A percentile compares a stretch with the other conserved stretches of the same genome.
These are phyloP conservation scores for Pipa parva DNA, from an alignment of 2,113 vertebrate genomes.

Conservation along the genomic window DNA sequence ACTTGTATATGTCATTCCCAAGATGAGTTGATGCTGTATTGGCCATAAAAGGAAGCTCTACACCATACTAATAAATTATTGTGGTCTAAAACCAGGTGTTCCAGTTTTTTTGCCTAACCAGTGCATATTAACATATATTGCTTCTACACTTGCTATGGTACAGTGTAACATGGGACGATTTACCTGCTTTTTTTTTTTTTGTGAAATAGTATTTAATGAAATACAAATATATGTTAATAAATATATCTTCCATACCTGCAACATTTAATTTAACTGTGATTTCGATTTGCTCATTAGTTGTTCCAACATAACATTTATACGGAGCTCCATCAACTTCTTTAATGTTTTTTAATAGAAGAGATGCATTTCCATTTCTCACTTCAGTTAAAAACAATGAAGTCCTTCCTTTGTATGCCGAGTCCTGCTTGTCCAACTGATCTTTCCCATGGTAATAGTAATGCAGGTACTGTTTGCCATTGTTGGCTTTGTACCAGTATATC, in stretches of 20 bases:
- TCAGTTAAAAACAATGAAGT: constrained; percentile 14
- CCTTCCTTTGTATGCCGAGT: background rate
- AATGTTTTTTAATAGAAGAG: background rate
- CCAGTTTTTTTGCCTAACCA: background rate
- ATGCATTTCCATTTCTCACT: constrained; percentile 29
- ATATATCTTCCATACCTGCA: constrained; percentile 7
- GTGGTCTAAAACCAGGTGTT: no score
- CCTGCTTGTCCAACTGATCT: constrained; percentile 46
- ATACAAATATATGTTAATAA: no score
- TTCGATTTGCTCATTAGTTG: background rate
- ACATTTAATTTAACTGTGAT: background rate
- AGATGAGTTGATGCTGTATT: no score
- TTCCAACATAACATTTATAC: constrained; percentile 15
- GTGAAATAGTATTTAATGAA: no score
- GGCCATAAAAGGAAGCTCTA: no score
- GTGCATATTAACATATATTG: no score
- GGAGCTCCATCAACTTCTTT: constrained; percentile 6
- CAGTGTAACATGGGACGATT: no score
- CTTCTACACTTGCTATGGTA: no score
- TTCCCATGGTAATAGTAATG: constrained; percentile 52
- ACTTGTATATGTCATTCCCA: no score
- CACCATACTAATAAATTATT: no score
- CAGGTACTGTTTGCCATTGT: constrained; percentile 33
- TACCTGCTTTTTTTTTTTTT: no score
- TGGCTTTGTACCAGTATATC: constrained; percentile 62